Base-by-base conservation (phyloP, 2,888 invertebrate species). In the Atherix ibis region DNA sequence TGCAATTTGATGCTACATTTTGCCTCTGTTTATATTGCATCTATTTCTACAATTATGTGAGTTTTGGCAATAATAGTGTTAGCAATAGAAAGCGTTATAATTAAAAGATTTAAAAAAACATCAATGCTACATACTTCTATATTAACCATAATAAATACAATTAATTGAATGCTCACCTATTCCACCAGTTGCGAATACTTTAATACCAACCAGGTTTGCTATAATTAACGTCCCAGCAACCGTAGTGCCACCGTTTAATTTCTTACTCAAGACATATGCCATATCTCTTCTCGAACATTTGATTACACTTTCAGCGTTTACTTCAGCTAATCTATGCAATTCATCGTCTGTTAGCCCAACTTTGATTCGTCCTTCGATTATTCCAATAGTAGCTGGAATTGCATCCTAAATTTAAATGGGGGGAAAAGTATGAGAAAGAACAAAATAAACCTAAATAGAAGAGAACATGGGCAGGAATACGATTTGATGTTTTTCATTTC, bases 171-270 rank as follows among this genome's bases (percentile, higher is more conserved):
- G 44, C 48, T 46, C 43, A 67, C 71, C 72, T 44, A 72, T 67
- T 3, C 81, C 83, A 41, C 97, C 97, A 17, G 98, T 98, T 2
- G 89, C 95, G 66, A 98, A 94, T 32, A 98, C 68, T 9, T 75
- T 70, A 48, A 98, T 89, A 5, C 81, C 84, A 6, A 77, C 79
- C 43, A 72, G 64, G 40, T 83, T 70, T 1, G 95, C 85, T 5
- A 83, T 72, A 19, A 89, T 65, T 64, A 95, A 77, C 1, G 97
- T 98, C 0, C 84, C 92, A 0, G 94, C 83, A 2, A 98, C 97
- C 0, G 98, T 98, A 0, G 97, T 97, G 2, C 97, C 97, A 1
- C 95, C 94, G 50, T 75, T 76, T 16, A 72, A 53, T 32, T 65
- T 62, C 44, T 71, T 67, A n/a, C 79, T 73, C 10, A 81, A 47